These are phyloP conservation scores for Antheraea mylitta DNA, from an alignment of 1,140 invertebrate species.

Conservation along the genomic window DNA sequence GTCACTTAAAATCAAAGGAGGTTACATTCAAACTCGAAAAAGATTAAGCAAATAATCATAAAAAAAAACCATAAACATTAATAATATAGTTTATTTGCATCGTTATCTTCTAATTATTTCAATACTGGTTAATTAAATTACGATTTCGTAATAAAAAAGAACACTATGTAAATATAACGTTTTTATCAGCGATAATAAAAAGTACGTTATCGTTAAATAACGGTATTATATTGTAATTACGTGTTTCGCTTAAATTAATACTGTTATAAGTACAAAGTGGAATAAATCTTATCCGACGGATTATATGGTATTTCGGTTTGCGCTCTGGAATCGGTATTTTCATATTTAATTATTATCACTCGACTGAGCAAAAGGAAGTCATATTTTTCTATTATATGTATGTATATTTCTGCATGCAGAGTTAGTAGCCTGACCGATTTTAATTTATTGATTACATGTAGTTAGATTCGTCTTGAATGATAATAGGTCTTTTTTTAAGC, in stretches of 20 bases:
- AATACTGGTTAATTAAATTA: neutral
- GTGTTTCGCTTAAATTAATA: neutral
- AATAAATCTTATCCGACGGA: neutral
- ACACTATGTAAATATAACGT: constrained; percentile 1
- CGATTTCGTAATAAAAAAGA: neutral
- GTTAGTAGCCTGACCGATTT: no score
- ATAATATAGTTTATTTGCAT: no score
- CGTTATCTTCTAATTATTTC: neutral
- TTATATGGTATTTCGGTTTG: neutral
- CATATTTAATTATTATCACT: neutral
- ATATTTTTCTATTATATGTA: no score
- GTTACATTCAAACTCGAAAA: no score
- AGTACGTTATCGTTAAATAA: constrained; percentile 1
- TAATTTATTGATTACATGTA: no score
- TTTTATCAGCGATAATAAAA: constrained; percentile 1
- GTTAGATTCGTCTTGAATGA: no score
- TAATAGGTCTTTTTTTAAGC: no score
- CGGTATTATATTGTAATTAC: neutral
- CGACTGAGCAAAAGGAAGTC: no score
- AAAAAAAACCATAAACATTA: no score
- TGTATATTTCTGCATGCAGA: no score
- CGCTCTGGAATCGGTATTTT: neutral
- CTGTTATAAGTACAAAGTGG: neutral
- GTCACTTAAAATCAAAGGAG: no score
- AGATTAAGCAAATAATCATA: no score